Conservation (phyloP, 2,888 invertebrate species). For the Cremastinae sp. region DNA sequence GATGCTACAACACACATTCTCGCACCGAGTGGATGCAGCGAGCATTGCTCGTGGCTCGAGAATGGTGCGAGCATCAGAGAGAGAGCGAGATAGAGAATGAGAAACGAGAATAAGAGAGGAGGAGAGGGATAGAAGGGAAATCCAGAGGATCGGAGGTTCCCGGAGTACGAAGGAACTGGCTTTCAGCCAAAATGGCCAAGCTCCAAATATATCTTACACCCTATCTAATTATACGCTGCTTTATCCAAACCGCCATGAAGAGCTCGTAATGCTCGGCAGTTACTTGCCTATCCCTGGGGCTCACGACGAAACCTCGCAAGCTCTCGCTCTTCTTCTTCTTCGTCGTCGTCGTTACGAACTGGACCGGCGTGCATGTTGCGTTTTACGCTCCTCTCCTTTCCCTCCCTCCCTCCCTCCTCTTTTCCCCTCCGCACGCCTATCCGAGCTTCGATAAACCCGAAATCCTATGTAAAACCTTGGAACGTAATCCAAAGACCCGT, state of each 20-base stretch:
- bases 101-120: neutral
- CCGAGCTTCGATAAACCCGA: constrained; percentile 72
- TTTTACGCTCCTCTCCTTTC: constrained; percentile 52
- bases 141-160: constrained; percentile 51
- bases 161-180: constrained; percentile 71
- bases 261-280: constrained; percentile 75
- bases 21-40: constrained; percentile 43
- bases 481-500: constrained; percentile 23
- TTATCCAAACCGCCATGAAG: constrained; percentile 77
- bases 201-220: constrained; percentile 80
- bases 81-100: constrained; percentile 32
- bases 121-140: constrained; percentile 34
- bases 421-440: constrained; percentile 59
- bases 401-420: constrained; percentile 44
- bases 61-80: constrained; percentile 50
- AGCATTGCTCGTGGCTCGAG: constrained; percentile 9
- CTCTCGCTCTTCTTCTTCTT: constrained; percentile 50
- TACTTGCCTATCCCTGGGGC: constrained; percentile 71
- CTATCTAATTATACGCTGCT: constrained; percentile 80
- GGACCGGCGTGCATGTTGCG: constrained; percentile 55
- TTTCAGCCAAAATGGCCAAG: constrained; percentile 77
- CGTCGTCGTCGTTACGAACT: constrained; percentile 29
- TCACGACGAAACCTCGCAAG: constrained; percentile 40
- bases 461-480: constrained; percentile 56
- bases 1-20: constrained; percentile 54